These are phyloP conservation scores for Grallaria varia DNA, from an alignment of 2,113 vertebrate genomes.

Conservation along the genomic window DNA sequence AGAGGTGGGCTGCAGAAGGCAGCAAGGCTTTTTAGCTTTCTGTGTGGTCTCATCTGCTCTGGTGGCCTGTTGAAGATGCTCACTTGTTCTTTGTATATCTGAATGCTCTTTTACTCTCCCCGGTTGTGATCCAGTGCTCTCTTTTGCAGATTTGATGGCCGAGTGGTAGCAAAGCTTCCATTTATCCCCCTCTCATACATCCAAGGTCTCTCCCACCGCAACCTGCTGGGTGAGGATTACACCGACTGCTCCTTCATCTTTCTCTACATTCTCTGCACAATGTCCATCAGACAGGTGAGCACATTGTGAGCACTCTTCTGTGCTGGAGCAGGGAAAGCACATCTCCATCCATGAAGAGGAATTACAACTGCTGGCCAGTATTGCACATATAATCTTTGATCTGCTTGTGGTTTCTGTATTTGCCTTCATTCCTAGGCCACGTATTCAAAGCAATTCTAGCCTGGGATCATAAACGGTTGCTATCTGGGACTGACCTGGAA, in stretches of 20 bases:
- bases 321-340: neutral
- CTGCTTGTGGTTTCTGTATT: neutral
- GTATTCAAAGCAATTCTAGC: neutral
- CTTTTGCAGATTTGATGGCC: slow-evolving; percentile 89
- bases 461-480: neutral
- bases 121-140: neutral
- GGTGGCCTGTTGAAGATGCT: neutral
- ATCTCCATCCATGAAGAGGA: neutral
- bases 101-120: neutral
- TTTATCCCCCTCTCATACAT: slow-evolving; percentile 95
- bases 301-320: neutral
- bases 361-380: neutral
- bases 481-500: neutral
- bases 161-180: slow-evolving; percentile 94
- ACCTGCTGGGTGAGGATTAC: slow-evolving; percentile 94
- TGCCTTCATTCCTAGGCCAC: neutral
- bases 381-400: neutral
- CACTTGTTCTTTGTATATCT: neutral
- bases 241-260: slow-evolving; percentile 99
- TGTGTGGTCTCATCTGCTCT: neutral
- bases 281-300: slow-evolving; percentile 97
- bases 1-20: neutral
- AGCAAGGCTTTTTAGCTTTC: neutral
- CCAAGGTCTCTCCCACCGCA: slow-evolving; percentile 96
- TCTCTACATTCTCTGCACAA: slow-evolving; percentile 98